These are phyloP conservation scores for Venusia cambrica DNA, from an alignment of 2,888 invertebrate species.

Conservation along the genomic window DNA sequence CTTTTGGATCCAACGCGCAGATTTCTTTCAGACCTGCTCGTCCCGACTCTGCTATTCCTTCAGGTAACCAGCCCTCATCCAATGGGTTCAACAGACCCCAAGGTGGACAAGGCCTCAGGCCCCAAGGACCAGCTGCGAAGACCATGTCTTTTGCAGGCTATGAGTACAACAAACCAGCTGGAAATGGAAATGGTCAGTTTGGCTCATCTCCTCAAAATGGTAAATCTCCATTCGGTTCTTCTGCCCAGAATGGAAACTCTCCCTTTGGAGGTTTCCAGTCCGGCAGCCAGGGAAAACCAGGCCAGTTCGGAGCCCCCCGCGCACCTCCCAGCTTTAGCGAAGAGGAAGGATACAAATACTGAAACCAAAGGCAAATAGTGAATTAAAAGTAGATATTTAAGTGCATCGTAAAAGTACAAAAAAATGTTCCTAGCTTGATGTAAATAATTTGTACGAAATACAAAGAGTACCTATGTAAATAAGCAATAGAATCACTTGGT, in stretches of 20 bases:
- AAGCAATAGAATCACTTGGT: constrained; percentile 51
- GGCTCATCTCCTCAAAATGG: constrained; percentile 23
- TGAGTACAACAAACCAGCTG: constrained; percentile 31
- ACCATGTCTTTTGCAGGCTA: constrained; percentile 28
- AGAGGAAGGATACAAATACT: constrained; percentile 73
- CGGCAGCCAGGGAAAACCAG: constrained; percentile 29
- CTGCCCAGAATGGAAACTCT: constrained; percentile 17
- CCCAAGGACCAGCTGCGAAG: constrained; percentile 10
- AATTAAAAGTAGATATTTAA: constrained; percentile 33
- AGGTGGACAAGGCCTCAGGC: no score
- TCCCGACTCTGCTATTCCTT: constrained; percentile 9
- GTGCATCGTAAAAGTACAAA: constrained; percentile 43
- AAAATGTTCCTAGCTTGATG: constrained; percentile 35
- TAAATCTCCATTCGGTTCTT: constrained; percentile 15
- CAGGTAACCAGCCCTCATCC: constrained; percentile 17
- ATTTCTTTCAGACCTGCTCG: constrained; percentile 18
- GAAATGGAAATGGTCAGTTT: constrained; percentile 6
- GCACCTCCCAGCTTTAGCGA: constrained; percentile 69
- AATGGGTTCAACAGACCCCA: constrained; percentile 20
- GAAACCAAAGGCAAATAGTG: constrained; percentile 49
- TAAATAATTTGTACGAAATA: constrained; percentile 41
- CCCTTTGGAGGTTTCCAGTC: constrained; percentile 27
- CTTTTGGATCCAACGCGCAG: constrained; percentile 27
- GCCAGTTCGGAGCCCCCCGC: constrained; percentile 59
- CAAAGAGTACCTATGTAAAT: constrained; percentile 43